These are phyloP conservation scores for Amphipyra tragopoginis DNA, from an alignment of 2,888 invertebrate species.

Conservation along the genomic window DNA sequence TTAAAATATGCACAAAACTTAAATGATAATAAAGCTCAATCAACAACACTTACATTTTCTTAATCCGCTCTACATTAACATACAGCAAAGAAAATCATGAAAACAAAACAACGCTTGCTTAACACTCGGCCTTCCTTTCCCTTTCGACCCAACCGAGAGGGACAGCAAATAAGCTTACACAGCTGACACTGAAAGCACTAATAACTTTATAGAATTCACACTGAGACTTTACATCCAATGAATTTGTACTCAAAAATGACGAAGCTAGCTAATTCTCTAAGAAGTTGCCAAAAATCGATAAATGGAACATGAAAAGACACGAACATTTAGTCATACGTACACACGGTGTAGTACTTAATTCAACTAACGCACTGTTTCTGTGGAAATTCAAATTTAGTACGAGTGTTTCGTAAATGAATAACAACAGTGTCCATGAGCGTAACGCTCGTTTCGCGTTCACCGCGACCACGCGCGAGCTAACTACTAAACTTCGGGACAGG, in stretches of 20 bases:
- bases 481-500: conserved; percentile 78
- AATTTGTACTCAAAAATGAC: conserved; percentile 65
- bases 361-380: conserved; percentile 70
- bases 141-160: conserved; percentile 79
- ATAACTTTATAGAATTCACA: conserved; percentile 83
- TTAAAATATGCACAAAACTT: conserved; percentile 27
- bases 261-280: conserved; percentile 66
- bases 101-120: conserved; percentile 82
- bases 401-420: conserved; percentile 78
- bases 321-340: conserved; percentile 63
- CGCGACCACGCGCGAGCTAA: conserved; percentile 82
- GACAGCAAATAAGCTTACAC: conserved; percentile 79
- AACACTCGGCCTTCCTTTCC: conserved; percentile 82
- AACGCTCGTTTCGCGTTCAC: conserved; percentile 74
- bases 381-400: conserved; percentile 69
- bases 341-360: conserved; percentile 61
- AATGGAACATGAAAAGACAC: conserved; percentile 58
- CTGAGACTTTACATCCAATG: conserved; percentile 68
- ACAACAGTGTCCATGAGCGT: conserved; percentile 74
- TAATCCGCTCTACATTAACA: conserved; percentile 75
- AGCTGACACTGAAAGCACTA: conserved; percentile 87
- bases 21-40: conserved; percentile 44
- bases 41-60: conserved; percentile 80
- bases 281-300: conserved; percentile 68
- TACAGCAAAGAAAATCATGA: conserved; percentile 80